Evolutionary conservation across 2,797 vertebrate species (phyloP), one percentile per base, ranked within the genome.

Genomic region (Sphaeramia orbicularis): DNA sequence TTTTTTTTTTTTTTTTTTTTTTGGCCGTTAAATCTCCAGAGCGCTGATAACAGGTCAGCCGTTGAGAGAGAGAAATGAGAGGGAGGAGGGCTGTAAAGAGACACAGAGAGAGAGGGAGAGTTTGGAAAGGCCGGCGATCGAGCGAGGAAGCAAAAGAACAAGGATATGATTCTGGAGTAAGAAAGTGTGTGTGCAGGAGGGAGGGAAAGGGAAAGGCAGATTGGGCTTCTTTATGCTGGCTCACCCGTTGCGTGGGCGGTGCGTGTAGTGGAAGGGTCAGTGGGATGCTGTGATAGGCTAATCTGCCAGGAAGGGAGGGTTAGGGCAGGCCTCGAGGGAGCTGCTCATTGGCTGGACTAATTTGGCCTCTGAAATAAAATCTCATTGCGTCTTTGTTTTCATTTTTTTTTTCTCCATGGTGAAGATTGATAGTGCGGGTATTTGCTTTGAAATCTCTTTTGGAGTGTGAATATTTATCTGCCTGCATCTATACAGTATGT

Each of bases 271-370:
- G 85, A 83, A 85, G 79, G 89, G 88, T 89, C 86, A 92, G 73
- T 81, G 81, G 83, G 77, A 87, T 83, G 78, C 84, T 64, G 81
- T 89, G 89, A 92, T 91, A 87, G 91, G 90, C 90, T 88, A 91
- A 91, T 91, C 88, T 89, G 81, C 84, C 80, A 86, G 85, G 83
- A 88, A 87, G 85, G 86, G 88, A 84, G 86, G 86, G 86, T 82
- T 74, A 85, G 77, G 74, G 83, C 85, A 80, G 67, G 79, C 81
- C 91, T 84, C 86, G 11, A 4, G 86, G 83, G 88, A 88, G 80
- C 81, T 74, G 78, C 85, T 89, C 81, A 90, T 90, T 89, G 89
- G 86, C 84, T 88, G 70, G 63, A 79, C 78, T 84, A 65, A 78
- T 87, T 88, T 81, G 86, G 83, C 80, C 87, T 76, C 62, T 77